These are phyloP conservation scores for Cebidichthys violaceus DNA, from an alignment of 2,113 vertebrate species.

Conservation along the genomic window DNA sequence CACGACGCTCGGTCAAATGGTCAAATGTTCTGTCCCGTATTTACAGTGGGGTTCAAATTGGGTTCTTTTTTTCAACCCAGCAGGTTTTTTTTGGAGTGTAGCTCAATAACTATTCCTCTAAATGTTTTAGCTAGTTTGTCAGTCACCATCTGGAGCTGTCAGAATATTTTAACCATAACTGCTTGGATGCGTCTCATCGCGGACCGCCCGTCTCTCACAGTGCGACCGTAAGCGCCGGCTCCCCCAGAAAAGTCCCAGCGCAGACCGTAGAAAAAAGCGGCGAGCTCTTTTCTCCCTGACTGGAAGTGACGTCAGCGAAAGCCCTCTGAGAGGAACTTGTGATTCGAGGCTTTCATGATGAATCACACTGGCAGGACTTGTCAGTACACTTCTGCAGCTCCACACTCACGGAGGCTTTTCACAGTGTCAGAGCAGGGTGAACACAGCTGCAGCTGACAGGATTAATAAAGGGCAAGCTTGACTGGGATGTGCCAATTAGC, in stretches of 20 bases:
- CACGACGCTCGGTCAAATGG: background rate
- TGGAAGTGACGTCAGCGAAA: slow-evolving; percentile 60
- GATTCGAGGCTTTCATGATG: slow-evolving; percentile 55
- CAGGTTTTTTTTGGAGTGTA: background rate
- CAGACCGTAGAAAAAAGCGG: slow-evolving; percentile 35
- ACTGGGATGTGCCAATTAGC: slow-evolving; percentile 5
- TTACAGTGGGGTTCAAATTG: background rate
- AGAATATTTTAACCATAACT: background rate
- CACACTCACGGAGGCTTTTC: slow-evolving; percentile 21
- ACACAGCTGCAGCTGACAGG: slow-evolving; percentile 31
- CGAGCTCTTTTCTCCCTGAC: slow-evolving; percentile 29
- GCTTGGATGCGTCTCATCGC: slow-evolving; percentile 4
- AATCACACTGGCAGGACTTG: slow-evolving; percentile 50
- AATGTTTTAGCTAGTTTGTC: slow-evolving; percentile 7
- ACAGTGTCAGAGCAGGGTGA: slow-evolving; percentile 32
- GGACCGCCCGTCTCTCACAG: background rate
- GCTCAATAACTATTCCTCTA: background rate
- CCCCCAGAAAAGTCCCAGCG: slow-evolving; percentile 37
- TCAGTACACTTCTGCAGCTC: slow-evolving; percentile 18
- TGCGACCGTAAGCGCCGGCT: slow-evolving; percentile 14
- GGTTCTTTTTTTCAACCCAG: background rate
- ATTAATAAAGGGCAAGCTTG: background rate
- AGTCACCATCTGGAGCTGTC: slow-evolving; percentile 20
- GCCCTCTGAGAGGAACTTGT: slow-evolving; percentile 59
- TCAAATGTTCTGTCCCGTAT: background rate